These are phyloP conservation scores for Armadillidium nasatum DNA, from an alignment of 1,140 invertebrate genomes.

Conservation along the genomic window DNA sequence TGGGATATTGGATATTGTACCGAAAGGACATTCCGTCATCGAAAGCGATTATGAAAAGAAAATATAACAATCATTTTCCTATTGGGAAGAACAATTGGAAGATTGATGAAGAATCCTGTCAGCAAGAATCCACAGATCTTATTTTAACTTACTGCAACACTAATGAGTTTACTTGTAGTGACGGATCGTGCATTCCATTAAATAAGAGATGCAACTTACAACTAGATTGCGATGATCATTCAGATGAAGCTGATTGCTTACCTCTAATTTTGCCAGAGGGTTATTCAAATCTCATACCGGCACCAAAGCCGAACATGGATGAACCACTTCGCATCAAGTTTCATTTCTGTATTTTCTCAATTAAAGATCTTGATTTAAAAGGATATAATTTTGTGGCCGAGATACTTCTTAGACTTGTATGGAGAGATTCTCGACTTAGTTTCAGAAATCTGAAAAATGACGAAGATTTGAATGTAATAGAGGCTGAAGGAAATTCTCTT, in stretches of 20 bases:
- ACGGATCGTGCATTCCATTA: constrained; percentile 83
- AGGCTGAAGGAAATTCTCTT: background rate
- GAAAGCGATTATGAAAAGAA: background rate
- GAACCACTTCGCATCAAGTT: constrained; percentile 29
- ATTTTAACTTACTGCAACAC: constrained; percentile 57
- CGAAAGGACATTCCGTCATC: background rate
- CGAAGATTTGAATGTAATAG: constrained; percentile 34
- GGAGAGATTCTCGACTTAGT: constrained; percentile 34
- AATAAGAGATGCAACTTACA: constrained; percentile 73
- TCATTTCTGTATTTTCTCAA: constrained; percentile 28
- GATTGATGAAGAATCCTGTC: background rate
- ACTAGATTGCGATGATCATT: constrained; percentile 75
- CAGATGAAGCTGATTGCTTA: constrained; percentile 79
- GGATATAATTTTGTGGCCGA: constrained; percentile 18
- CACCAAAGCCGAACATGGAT: constrained; percentile 7
- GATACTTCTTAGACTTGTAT: constrained; percentile 27
- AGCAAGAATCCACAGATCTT: constrained; percentile 16
- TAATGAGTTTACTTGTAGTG: constrained; percentile 83
- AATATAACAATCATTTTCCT: constrained; percentile 7
- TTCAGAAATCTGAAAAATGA: constrained; percentile 39
- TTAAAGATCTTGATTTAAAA: constrained; percentile 30
- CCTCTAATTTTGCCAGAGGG: constrained; percentile 30
- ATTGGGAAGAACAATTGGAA: constrained; percentile 19
- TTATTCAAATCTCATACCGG: constrained; percentile 33
- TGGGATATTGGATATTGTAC: too few relatives aligned